Conservation (phyloP, 2,113 vertebrate species). For the Hucho hucho region DNA sequence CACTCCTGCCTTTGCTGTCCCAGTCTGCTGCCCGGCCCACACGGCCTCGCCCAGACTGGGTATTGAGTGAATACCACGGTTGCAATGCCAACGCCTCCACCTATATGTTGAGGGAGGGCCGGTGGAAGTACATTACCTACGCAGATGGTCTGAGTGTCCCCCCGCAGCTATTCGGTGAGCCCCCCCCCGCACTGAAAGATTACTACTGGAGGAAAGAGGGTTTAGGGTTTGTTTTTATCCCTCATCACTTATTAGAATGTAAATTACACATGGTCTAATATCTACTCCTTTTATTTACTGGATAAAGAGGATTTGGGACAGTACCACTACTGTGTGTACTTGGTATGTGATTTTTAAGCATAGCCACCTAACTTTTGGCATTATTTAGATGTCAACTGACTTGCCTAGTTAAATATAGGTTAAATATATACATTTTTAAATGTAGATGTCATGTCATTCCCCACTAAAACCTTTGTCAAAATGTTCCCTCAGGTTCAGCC, state of each 20-base stretch:
- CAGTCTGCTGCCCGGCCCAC: not conserved
- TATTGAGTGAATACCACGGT: slow-evolving; percentile 93
- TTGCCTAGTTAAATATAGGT: too few relatives aligned
- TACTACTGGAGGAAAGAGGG: not conserved
- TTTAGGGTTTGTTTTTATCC: not conserved
- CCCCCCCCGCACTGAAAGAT: not conserved
- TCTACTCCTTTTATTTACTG: not conserved
- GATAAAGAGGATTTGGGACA: not conserved
- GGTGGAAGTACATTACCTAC: slow-evolving; percentile 91
- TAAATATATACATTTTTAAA: too few relatives aligned
- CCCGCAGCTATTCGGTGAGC: slow-evolving; percentile 89
- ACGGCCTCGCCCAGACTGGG: slow-evolving; percentile 75
- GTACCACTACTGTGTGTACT: not conserved
- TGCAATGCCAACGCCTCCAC: slow-evolving; percentile 90
- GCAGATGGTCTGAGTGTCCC: slow-evolving; percentile 79
- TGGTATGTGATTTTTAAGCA: not conserved
- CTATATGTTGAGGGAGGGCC: slow-evolving; percentile 87
- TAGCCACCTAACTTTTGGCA: too few relatives aligned
- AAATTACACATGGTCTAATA: not conserved
- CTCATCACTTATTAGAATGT: not conserved
- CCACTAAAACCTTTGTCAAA: not conserved
- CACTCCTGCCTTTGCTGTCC: slow-evolving; percentile 76
- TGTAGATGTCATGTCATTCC: too few relatives aligned
- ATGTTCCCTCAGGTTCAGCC: not conserved
- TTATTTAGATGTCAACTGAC: too few relatives aligned